Base-by-base conservation (phyloP, 2,797 vertebrate genomes). In the Sebastes minor region DNA sequence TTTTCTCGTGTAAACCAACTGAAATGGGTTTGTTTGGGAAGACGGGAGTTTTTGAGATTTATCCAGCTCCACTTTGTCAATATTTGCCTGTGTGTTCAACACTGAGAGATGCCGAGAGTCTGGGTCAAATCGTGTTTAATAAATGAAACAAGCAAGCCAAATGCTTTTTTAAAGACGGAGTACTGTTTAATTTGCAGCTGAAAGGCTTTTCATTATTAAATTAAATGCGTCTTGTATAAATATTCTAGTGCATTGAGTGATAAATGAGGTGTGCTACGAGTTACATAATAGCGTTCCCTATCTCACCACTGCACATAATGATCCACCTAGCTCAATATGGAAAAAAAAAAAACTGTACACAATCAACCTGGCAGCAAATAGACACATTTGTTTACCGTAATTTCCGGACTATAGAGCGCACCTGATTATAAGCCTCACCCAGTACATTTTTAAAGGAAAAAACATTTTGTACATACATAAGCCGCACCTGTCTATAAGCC, bases 161-260 rank as follows among this genome's bases (percentile, higher is more conserved):
- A 86, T 69, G 74, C 61, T 46, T 71, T 71, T 83, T 81, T 67
- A 49, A 88, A 86, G 65, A 86, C 3, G 0, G 49, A 74, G 69
- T 11, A 12, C 60, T 78, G 56, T 86, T 92, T 85, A 86, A 89
- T 86, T 83, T 89, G 76, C 35, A 65, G 71, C 74, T 78, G 74
- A 88, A 82, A 85, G 73, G 64, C 60, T 84, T 85, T 89, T 83
- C 71, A 86, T 84, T 84, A 82, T 88, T 88, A 82, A 86, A 90
- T 90, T 38, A 84, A 91, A 83, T 85, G 55, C 63, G 46, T 76
- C 76, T 74, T 74, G 69, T 74, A 81, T 80, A 89, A 91, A 88
- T 86, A 90, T 87, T 87, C 53, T 52, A 79, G 73, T 42, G 49
- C 82, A 77, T 30, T 64, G 72, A 80, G 63, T 86, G 82, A 90